Base-by-base conservation (phyloP, 2,797 vertebrate species). In the Apodemus agrarius region DNA sequence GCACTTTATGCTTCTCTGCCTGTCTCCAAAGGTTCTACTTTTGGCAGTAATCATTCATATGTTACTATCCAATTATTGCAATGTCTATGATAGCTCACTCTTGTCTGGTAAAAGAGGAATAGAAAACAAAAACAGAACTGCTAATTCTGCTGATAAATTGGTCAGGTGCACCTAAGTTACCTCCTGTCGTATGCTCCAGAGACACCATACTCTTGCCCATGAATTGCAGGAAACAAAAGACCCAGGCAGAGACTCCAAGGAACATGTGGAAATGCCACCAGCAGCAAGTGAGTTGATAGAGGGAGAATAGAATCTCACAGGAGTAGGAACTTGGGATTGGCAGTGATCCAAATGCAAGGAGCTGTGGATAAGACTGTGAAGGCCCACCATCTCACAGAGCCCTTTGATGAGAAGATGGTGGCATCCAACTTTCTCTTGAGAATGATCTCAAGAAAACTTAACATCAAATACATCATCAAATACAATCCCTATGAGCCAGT, bases 391-490 rank as follows among this genome's bases (percentile, higher is more conserved):
- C 52, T 81, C 11, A 12, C 2, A 2, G 14, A 40, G 5, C 26
- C 3, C 46, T 69, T 83, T 43, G 24, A 40, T 40, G 43, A 79
- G 24, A 80, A 37, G 52, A 81, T 16, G 61, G 14, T 72, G 40
- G 31, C 14, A 54, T 57, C 80, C 31, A 52, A 90, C 9, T 37
- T 65, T 81, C 80, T 91, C 26, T 81, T 81, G 34, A 91, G 79
- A 89, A 78, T 3, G 31, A 46, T 81, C 67, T 95, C 75, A 87
- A 83, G 72, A 94, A 96, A 93, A 93, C 2, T 52, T 34, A 69
- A 69, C 65, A 69, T n/a, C 31, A n/a, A 29, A 17, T 67, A 89
- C 16, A 87, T 49, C 49, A 83, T 78, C 69, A 59, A 74, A 65
- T 61, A 92, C 46, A 34, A 83, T 52, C 4, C 52, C 72, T 92